These are phyloP conservation scores for Papilio elwesi DNA, from an alignment of 2,888 invertebrate genomes.

Conservation along the genomic window DNA sequence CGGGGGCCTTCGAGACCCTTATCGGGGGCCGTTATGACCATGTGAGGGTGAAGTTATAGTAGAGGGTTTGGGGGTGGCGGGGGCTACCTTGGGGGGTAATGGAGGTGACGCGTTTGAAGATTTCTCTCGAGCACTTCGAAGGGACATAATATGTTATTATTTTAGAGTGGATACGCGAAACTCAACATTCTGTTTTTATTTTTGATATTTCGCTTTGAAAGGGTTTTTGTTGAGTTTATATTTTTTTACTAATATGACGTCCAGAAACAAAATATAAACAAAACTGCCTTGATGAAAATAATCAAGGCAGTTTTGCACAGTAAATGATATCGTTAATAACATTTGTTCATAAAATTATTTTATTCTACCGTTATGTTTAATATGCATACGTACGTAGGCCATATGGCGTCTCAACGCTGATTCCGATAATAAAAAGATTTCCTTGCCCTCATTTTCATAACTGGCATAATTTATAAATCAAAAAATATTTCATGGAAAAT, in stretches of 20 bases:
- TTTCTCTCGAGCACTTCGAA: conserved; percentile 67
- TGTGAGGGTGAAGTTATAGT: conserved; percentile 82
- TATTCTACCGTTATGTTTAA: too few relatives aligned
- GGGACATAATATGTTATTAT: conserved; percentile 82
- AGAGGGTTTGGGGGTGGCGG: conserved; percentile 56
- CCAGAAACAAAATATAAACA: too few relatives aligned
- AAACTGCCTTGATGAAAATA: too few relatives aligned
- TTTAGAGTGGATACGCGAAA: conserved; percentile 60
- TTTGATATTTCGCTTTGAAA: conserved; percentile 49
- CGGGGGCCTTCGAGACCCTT: conserved; percentile 80
- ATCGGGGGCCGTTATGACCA: conserved; percentile 83
- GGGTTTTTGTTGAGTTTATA: background rate
- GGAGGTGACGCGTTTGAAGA: conserved; percentile 64
- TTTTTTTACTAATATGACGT: too few relatives aligned
- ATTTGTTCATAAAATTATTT: too few relatives aligned
- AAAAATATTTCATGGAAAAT: conserved; percentile 22
- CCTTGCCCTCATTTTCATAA: background rate
- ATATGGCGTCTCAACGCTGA: background rate
- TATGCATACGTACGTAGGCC: too few relatives aligned
- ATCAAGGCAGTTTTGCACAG: too few relatives aligned
- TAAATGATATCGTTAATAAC: too few relatives aligned
- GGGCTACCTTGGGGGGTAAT: conserved; percentile 53
- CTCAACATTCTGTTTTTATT: conserved; percentile 67
- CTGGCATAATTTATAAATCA: background rate
- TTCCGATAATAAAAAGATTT: background rate